Evolutionary conservation across 2,888 invertebrate genomes (phyloP).

Genomic region (Koerneria pararmatus): DNA sequence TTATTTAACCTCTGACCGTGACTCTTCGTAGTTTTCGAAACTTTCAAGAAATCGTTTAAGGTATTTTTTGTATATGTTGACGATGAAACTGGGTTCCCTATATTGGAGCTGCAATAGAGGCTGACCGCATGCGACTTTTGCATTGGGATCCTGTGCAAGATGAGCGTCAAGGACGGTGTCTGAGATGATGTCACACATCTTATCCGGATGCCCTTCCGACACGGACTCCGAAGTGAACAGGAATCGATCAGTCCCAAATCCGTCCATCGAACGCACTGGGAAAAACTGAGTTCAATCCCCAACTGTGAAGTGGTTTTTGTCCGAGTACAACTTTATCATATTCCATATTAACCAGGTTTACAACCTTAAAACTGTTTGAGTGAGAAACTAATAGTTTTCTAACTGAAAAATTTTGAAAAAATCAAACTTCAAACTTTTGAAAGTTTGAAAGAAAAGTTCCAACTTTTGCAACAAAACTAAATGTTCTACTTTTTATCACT

Average conservation of each 20-base stretch:
- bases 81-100: background rate
- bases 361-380: too few species aligned
- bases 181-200: conserved; percentile 81
- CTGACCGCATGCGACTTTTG: conserved; percentile 63
- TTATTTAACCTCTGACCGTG: too few species aligned
- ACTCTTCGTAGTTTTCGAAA: background rate
- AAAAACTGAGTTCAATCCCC: too few species aligned
- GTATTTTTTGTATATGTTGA: background rate
- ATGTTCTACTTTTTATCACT: too few species aligned
- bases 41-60: background rate
- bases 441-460: too few species aligned
- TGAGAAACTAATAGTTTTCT: too few species aligned
- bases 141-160: conserved; percentile 59
- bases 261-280: conserved; percentile 9
- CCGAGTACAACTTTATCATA: too few species aligned
- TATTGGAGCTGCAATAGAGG: background rate
- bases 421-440: too few species aligned
- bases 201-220: conserved; percentile 93
- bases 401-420: too few species aligned
- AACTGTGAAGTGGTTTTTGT: too few species aligned
- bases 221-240: conserved; percentile 93
- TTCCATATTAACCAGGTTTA: too few species aligned
- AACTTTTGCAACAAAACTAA: too few species aligned
- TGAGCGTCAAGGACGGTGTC: conserved; percentile 83
- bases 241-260: conserved; percentile 65